A percentile compares a stretch with the other conserved stretches of the same genome.
These are phyloP conservation scores for Serrognathus titanus DNA, from an alignment of 2,888 invertebrate species.

Conservation along the genomic window DNA sequence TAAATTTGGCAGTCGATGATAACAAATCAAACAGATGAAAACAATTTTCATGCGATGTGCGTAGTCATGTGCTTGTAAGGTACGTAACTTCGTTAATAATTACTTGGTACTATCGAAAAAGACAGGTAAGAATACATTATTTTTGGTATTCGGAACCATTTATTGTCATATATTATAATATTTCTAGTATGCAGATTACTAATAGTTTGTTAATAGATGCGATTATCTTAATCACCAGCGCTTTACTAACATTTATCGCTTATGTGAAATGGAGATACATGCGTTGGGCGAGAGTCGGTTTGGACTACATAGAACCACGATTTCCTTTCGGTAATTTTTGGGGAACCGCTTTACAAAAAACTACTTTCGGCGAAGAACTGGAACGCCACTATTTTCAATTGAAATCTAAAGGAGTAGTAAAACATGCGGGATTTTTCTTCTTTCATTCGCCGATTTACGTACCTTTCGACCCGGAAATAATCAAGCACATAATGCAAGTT, in stretches of 20 bases:
- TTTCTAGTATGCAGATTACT: background rate
- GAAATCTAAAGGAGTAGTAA: slow-evolving; percentile 21
- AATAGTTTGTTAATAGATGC: background rate
- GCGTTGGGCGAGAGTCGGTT: too few species aligned
- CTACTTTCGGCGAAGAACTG: too few species aligned
- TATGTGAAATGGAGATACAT: too few species aligned
- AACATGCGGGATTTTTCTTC: slow-evolving; percentile 27
- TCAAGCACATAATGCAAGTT: slow-evolving; percentile 50
- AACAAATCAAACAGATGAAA: slow-evolving; percentile 17
- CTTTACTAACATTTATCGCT: background rate
- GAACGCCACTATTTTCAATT: slow-evolving; percentile 15
- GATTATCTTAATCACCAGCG: background rate
- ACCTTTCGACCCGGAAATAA: slow-evolving; percentile 26
- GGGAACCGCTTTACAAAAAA: background rate
- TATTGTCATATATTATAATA: too few species aligned
- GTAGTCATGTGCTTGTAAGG: slow-evolving; percentile 24
- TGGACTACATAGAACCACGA: background rate
- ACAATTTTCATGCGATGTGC: slow-evolving; percentile 20
- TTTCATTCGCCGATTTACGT: slow-evolving; percentile 22
- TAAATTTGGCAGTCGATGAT: too few species aligned
- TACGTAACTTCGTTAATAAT: slow-evolving; percentile 22
- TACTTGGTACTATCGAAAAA: too few species aligned
- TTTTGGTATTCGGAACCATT: slow-evolving; percentile 34
- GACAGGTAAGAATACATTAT: slow-evolving; percentile 36
- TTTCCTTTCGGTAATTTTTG: slow-evolving; percentile 2